Conservation (phyloP, 2,797 vertebrate genomes). For the Emys orbicularis region DNA sequence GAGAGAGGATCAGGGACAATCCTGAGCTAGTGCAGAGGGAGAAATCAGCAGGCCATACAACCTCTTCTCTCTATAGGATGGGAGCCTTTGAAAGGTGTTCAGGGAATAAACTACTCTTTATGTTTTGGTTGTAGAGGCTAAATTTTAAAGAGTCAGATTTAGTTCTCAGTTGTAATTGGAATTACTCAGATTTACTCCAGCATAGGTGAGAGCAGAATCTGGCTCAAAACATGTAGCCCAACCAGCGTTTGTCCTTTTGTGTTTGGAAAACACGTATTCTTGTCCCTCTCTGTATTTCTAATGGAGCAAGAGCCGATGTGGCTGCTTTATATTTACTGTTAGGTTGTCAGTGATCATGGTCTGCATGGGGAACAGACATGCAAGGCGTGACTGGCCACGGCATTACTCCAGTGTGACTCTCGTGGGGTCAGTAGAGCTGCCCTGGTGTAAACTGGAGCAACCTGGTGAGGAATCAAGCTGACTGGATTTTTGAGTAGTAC, state of each 20-base stretch:
- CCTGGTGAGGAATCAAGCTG: neutral
- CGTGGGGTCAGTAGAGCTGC: neutral
- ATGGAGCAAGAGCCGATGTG: neutral
- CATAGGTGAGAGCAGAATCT: neutral
- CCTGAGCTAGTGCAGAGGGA: neutral
- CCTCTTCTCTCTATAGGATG: neutral
- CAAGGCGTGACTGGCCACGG: accelerated
- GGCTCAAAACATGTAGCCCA: neutral
- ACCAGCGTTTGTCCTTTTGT: neutral
- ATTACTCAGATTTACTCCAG: neutral
- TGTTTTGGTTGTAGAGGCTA: neutral
- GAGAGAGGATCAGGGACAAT: neutral
- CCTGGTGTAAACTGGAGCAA: neutral
- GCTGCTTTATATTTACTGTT: neutral
- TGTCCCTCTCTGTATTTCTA: neutral
- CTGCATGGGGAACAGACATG: neutral
- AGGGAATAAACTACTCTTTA: neutral
- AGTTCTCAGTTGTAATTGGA: neutral
- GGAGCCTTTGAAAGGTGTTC: neutral
- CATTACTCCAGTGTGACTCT: neutral
- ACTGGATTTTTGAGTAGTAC: neutral
- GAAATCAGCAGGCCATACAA: neutral
- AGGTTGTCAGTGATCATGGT: neutral
- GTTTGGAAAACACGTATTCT: neutral
- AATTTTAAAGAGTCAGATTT: neutral